A percentile compares a stretch with the other conserved stretches of the same genome.
Evolutionary conservation across 2,888 invertebrate genomes (phyloP).

Genomic region (Adelognathus sp.): DNA sequence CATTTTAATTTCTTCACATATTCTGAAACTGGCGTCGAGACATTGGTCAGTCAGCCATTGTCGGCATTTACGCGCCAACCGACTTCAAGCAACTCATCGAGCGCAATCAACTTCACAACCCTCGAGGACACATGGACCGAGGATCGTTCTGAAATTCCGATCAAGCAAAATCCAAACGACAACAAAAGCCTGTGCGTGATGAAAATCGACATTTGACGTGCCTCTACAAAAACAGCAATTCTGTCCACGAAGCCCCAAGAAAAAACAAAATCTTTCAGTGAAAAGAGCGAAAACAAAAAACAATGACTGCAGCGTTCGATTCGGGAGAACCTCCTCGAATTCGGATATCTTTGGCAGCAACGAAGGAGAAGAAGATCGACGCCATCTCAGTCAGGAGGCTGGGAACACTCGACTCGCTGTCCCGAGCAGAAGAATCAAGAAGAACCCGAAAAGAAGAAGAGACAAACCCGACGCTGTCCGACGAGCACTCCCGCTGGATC

Average conservation of each 20-base stretch:
- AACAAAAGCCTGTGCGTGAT: slow-evolving; percentile 33
- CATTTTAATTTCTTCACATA: slow-evolving; percentile 4
- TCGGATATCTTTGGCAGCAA: slow-evolving; percentile 12
- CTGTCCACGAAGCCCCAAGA: slow-evolving; percentile 20
- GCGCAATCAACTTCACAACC: slow-evolving; percentile 30
- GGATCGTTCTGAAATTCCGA: slow-evolving; percentile 31
- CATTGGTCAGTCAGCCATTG: slow-evolving; percentile 56
- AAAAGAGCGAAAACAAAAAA: not conserved
- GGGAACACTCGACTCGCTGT: not conserved
- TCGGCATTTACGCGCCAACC: slow-evolving; percentile 30
- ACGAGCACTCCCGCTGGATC: slow-evolving; percentile 22
- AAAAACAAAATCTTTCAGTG: not conserved
- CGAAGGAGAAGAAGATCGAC: not conserved
- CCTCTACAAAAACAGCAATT: slow-evolving; percentile 34
- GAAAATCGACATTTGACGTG: slow-evolving; percentile 7
- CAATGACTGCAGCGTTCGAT: slow-evolving; percentile 27
- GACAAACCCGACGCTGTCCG: slow-evolving; percentile 13
- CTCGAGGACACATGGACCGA: slow-evolving; percentile 29
- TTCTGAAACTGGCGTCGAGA: slow-evolving; percentile 36
- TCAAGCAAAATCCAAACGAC: slow-evolving; percentile 45
- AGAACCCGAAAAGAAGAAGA: slow-evolving; percentile 1
- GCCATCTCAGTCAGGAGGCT: slow-evolving; percentile 18
- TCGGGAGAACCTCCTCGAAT: not conserved
- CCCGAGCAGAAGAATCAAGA: slow-evolving; percentile 29
- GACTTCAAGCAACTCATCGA: slow-evolving; percentile 11